A percentile compares a stretch with the other conserved stretches of the same genome.
phyloP scores from a whole-genome alignment of 2,797 vertebrate species.

The Gouania willdenowi region DNA sequence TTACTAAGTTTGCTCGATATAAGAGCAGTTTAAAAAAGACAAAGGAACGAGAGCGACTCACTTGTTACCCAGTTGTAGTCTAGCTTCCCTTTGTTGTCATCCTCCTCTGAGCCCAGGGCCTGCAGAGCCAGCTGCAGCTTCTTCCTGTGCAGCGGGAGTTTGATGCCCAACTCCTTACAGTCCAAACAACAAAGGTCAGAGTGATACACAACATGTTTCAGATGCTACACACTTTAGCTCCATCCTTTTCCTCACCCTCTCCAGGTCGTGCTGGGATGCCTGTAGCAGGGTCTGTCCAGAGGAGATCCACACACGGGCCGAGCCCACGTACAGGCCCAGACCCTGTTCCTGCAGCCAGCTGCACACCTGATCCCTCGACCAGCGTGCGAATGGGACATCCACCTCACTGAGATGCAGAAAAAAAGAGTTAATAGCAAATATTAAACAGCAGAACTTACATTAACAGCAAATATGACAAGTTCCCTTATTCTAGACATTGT shows the following conservation, averaged over 20 bases:
- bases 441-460: not conserved
- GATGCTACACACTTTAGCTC: not conserved
- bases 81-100: conserved; percentile 90
- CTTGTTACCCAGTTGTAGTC: conserved; percentile 98
- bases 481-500: no score
- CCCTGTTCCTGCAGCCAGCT: conserved; percentile 94
- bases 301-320: conserved; percentile 88
- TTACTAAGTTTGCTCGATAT: not conserved
- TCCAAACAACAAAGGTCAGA: not conserved
- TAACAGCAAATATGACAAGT: not conserved
- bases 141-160: conserved; percentile 89
- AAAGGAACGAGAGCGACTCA: conserved; percentile 63
- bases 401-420: conserved; percentile 78
- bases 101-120: conserved; percentile 93
- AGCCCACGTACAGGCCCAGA: conserved; percentile 84
- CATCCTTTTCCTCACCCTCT: conserved; percentile 84
- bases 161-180: conserved; percentile 92
- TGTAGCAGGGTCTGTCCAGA: conserved; percentile 95
- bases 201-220: not conserved
- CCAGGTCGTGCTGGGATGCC: conserved; percentile 93
- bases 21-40: not conserved
- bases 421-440: not conserved
- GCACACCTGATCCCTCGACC: conserved; percentile 95
- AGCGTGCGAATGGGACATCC: conserved; percentile 94
- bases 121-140: conserved; percentile 96